Evolutionary conservation across 2,888 invertebrate genomes (phyloP).

Genomic region (Ferdinandea cuprea): DNA sequence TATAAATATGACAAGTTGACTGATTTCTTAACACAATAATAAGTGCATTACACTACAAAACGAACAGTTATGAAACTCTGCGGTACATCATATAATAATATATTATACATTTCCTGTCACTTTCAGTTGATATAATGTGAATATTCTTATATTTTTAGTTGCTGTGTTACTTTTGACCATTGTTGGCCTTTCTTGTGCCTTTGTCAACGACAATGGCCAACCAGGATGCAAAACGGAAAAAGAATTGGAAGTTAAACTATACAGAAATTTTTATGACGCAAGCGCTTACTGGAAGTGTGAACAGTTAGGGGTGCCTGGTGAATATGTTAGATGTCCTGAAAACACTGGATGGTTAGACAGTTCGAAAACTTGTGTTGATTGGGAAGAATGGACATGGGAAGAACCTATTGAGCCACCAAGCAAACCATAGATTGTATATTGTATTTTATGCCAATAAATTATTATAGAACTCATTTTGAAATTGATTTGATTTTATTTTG

Average conservation of each 20-base stretch:
- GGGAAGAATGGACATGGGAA: constrained; percentile 33
- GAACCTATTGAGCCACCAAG: constrained; percentile 21
- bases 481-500: background rate
- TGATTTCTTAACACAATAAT: background rate
- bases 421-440: constrained; percentile 1
- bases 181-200: constrained; percentile 6
- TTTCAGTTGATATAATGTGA: constrained; percentile 2
- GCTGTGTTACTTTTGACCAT: constrained; percentile 12
- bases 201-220: constrained; percentile 12
- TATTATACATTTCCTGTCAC: background rate
- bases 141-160: background rate
- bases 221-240: constrained; percentile 41
- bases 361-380: constrained; percentile 12
- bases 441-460: background rate
- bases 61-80: constrained; percentile 17
- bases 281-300: constrained; percentile 37
- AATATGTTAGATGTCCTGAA: background rate
- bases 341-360: constrained; percentile 20
- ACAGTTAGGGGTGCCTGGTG: constrained; percentile 3
- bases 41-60: background rate
- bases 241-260: constrained; percentile 6
- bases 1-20: constrained; percentile 17
- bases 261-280: constrained; percentile 39
- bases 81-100: constrained; percentile 8
- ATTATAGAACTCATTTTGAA: background rate